phyloP scores from a whole-genome alignment of 2,797 vertebrate species.

The Knipowitschia caucasica region DNA sequence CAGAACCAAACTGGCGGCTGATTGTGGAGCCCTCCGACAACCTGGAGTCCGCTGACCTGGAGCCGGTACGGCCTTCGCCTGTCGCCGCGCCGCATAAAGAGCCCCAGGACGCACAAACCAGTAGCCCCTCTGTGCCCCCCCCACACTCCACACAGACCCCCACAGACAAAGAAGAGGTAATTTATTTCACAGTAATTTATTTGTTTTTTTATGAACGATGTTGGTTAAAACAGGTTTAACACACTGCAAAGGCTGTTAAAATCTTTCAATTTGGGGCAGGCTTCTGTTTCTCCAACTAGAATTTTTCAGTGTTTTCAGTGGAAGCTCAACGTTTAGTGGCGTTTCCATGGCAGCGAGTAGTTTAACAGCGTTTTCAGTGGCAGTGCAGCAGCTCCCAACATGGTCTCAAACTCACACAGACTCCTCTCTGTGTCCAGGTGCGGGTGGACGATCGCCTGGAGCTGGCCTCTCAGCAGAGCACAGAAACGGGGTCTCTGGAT shows the following conservation, averaged over 20 bases:
- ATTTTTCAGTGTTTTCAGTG: too few species aligned
- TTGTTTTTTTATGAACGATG: too few species aligned
- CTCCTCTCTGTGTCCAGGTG: not conserved
- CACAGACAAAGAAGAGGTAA: slow-evolving; percentile 80
- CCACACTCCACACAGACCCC: slow-evolving; percentile 43
- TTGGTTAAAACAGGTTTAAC: too few species aligned
- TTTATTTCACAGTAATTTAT: not conserved
- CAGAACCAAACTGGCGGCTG: slow-evolving; percentile 97
- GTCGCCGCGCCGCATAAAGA: slow-evolving; percentile 56
- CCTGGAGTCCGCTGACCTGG: slow-evolving; percentile 82
- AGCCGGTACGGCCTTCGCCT: slow-evolving; percentile 62
- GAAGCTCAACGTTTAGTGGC: too few species aligned
- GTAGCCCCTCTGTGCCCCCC: slow-evolving; percentile 7
- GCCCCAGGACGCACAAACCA: slow-evolving; percentile 24
- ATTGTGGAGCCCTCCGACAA: slow-evolving; percentile 95
- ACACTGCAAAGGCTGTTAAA: too few species aligned
- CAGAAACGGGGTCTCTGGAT: slow-evolving; percentile 95
- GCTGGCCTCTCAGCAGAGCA: slow-evolving; percentile 96
- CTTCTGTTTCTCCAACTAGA: too few species aligned
- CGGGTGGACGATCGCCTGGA: slow-evolving; percentile 91
- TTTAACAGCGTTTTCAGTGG: too few species aligned
- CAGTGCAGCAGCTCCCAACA: too few species aligned
- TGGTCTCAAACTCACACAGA: too few species aligned
- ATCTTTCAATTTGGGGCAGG: too few species aligned
- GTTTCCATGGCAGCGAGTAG: too few species aligned